Conservation (phyloP, 1,140 invertebrate species). For the Lepidurus arcticus region DNA sequence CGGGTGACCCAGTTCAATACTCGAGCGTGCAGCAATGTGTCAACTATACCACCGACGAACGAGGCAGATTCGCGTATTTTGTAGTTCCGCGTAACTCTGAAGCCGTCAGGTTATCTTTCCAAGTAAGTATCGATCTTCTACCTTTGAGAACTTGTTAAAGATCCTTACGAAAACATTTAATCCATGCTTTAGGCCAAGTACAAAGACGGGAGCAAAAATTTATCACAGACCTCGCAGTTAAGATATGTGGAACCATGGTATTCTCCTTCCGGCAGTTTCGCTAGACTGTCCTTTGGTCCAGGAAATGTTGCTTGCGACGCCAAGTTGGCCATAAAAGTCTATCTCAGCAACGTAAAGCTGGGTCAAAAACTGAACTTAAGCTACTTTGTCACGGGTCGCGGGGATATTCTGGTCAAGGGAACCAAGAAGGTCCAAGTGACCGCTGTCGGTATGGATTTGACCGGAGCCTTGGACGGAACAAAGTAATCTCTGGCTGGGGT, state of each 20-base stretch:
- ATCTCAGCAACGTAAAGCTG: not conserved
- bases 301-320: not conserved
- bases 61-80: conserved; percentile 39
- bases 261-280: not conserved
- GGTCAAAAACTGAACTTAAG: not conserved
- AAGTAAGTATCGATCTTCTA: conserved; percentile 28
- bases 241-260: not conserved
- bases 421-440: not conserved
- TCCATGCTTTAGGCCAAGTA: not conserved
- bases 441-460: not conserved
- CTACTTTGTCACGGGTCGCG: not conserved
- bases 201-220: not conserved
- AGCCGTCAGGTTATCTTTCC: conserved; percentile 29
- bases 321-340: not conserved
- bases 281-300: not conserved
- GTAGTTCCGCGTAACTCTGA: conserved; percentile 35
- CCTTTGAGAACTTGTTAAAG: not conserved
- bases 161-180: not conserved
- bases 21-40: conserved; percentile 27
- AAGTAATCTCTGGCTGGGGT: not conserved
- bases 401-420: not conserved
- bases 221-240: not conserved
- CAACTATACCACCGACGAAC: conserved; percentile 41
- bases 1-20: conserved; percentile 28
- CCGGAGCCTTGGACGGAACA: not conserved